Evolutionary conservation across 2,888 invertebrate species (phyloP).

Genomic region (Pogonocherus hispidulus): DNA sequence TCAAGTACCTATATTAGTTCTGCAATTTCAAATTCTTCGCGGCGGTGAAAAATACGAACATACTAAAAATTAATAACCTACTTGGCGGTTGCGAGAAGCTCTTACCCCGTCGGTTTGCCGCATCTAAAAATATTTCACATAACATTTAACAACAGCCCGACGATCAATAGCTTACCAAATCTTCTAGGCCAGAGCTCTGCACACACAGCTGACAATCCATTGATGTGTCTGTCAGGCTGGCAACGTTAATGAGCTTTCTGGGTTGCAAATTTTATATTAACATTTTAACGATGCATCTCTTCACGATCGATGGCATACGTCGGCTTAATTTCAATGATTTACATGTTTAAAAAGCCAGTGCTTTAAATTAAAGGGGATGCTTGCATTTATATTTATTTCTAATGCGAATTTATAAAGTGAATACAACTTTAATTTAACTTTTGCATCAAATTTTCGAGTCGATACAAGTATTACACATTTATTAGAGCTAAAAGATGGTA

Average conservation of each 20-base stretch:
- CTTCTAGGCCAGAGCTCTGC: neutral
- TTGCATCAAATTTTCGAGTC: too few species aligned
- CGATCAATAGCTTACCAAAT: conserved; percentile 12
- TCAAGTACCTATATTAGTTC: too few species aligned
- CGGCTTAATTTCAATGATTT: neutral
- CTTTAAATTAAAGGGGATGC: too few species aligned
- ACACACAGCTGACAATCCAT: neutral
- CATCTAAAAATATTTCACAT: conserved; percentile 4
- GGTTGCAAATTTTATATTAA: conserved; percentile 22
- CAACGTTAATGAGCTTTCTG: conserved; percentile 15
- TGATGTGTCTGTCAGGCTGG: conserved; percentile 7
- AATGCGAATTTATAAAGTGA: too few species aligned
- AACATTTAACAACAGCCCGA: neutral
- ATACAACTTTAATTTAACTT: too few species aligned
- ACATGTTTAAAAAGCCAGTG: neutral
- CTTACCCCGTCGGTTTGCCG: neutral
- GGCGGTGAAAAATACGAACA: too few species aligned
- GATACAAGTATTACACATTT: too few species aligned
- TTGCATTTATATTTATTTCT: too few species aligned
- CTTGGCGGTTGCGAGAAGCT: neutral
- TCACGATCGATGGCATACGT: neutral
- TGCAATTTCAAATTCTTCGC: too few species aligned
- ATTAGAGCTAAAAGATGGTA: too few species aligned
- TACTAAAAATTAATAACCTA: neutral
- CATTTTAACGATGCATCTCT: conserved; percentile 6